phyloP scores from a whole-genome alignment of 1,140 invertebrate genomes.

The Zaprionus africanus region DNA sequence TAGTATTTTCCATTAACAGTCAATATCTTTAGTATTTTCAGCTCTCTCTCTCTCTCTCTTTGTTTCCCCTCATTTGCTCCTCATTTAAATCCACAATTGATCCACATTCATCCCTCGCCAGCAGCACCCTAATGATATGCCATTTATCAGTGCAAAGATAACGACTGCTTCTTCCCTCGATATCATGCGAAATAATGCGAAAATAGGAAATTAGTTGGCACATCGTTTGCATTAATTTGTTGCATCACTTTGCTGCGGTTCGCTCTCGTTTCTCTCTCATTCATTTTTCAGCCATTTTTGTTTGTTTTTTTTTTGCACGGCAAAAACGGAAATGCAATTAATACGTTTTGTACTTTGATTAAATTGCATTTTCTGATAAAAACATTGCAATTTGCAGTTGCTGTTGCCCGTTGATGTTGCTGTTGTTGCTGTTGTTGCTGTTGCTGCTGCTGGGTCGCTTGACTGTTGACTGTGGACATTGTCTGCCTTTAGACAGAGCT shows the following conservation, averaged over 20 bases:
- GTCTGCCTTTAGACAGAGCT: not conserved
- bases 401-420: not conserved
- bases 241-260: constrained; percentile 10
- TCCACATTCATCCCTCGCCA: not conserved
- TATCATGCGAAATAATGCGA: constrained; percentile 5
- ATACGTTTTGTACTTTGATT: constrained; percentile 13
- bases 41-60: too few relatives aligned
- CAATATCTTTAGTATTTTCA: too few relatives aligned
- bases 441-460: not conserved
- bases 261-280: not conserved
- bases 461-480: constrained; percentile 7
- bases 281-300: not conserved
- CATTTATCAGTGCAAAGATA: not conserved
- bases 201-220: constrained; percentile 11
- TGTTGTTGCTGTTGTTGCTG: not conserved
- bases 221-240: constrained; percentile 12
- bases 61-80: not conserved
- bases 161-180: not conserved
- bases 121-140: not conserved
- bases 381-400: constrained; percentile 6
- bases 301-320: not conserved
- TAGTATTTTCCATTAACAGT: too few relatives aligned
- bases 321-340: constrained; percentile 10
- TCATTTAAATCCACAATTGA: not conserved
- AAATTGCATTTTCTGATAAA: constrained; percentile 8